phyloP scores from a whole-genome alignment of 2,797 vertebrate genomes.

The Leuciscus waleckii region DNA sequence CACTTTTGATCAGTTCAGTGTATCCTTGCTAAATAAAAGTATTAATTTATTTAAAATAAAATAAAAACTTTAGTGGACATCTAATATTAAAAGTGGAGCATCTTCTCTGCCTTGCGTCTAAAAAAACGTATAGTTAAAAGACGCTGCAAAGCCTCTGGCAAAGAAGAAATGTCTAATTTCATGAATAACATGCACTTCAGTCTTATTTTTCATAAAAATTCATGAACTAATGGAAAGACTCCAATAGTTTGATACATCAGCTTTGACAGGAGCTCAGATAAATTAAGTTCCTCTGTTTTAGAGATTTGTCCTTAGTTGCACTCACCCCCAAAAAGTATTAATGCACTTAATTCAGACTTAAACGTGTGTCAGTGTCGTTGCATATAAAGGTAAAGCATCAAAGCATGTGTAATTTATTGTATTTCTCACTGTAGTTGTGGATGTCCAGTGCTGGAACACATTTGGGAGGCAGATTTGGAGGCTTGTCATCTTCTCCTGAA shows the following conservation, averaged over 20 bases:
- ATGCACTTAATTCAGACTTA: background rate
- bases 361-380: background rate
- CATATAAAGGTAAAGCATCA: background rate
- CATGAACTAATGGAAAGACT: background rate
- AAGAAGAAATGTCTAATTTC: conserved; percentile 3
- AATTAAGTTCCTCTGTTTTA: background rate
- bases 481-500: conserved; percentile 85
- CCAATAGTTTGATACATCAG: background rate
- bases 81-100: background rate
- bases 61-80: background rate
- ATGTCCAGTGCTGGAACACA: conserved; percentile 81
- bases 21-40: background rate
- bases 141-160: background rate
- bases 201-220: background rate
- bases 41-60: background rate
- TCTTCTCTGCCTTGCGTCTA: background rate
- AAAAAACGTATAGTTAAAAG: background rate
- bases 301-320: background rate
- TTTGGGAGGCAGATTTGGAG: conserved; percentile 91
- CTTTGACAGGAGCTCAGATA: background rate
- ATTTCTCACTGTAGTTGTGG: conserved; percentile 75
- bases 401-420: background rate
- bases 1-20: background rate
- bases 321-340: background rate
- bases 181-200: background rate